Evolutionary conservation across 2,113 vertebrate species (phyloP), one percentile per base, ranked within the genome.

Genomic region (Caranx melampygus): DNA sequence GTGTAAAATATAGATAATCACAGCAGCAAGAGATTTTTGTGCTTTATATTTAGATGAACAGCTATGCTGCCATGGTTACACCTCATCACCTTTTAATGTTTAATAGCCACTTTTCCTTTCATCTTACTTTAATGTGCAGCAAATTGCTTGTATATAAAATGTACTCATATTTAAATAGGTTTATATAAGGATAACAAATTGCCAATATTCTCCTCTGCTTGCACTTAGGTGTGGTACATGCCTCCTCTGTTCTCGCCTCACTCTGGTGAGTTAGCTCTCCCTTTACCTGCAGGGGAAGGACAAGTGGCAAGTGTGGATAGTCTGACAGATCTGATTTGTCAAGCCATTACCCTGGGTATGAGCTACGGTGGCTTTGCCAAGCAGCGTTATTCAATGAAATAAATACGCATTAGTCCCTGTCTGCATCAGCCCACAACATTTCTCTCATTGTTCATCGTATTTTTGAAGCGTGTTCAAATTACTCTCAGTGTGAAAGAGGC

Each of bases 321-420:
- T 84, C 82, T 92, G 82, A 89, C 88, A 89, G 82, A 89, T 90
- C 79, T 80, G 71, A 92, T 92, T 92, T 94, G 85, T 92, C 87
- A 91, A 87, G 85, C 84, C 86, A 92, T 91, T 90, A 89, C 84
- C 82, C 72, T 1, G 60, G 60, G 62, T 82, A 72, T 83, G 79
- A 72, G 74, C 60, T 70, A 72, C 5, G 10, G 61, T 67, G 85
- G 81, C 70, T 85, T 79, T 72, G 71, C 74, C 82, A 78, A 75
- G 82, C 82, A 59, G 67, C 51, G 18, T 65, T 79, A 71, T 83
- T 88, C 83, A 82, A 69, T 89, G 81, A 90, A 90, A 92, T 90
- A 89, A 91, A 90, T 78, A 69, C 37, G 20, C 81, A 86, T 86
- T 86, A 85, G 72, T 67, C 73, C n/a, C 73, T 40, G 84, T 81